These are phyloP conservation scores for Penaeus indicus DNA, from an alignment of 1,140 invertebrate species.

Conservation along the genomic window DNA sequence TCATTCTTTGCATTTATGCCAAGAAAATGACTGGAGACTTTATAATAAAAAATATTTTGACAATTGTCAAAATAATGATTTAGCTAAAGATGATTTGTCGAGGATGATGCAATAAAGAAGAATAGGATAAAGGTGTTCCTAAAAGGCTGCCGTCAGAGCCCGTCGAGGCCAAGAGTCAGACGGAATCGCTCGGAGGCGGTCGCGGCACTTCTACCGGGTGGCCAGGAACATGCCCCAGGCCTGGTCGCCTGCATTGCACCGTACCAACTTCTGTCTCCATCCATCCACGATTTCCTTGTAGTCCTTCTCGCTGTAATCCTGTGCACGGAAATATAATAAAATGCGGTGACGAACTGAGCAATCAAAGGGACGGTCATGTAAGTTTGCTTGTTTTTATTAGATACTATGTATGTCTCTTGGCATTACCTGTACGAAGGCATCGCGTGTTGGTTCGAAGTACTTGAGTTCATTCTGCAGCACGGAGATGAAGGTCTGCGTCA, in stretches of 20 bases:
- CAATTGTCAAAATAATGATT: too few relatives aligned
- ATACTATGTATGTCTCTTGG: not conserved
- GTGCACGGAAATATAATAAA: slow-evolving; percentile 34
- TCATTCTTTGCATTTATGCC: too few relatives aligned
- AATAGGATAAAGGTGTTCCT: too few relatives aligned
- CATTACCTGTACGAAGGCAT: slow-evolving; percentile 70
- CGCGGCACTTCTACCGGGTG: slow-evolving; percentile 63
- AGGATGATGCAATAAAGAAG: too few relatives aligned
- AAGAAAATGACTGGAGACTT: too few relatives aligned
- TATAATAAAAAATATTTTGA: too few relatives aligned
- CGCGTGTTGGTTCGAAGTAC: slow-evolving; percentile 70
- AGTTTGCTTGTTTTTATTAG: not conserved
- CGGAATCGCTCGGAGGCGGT: too few relatives aligned
- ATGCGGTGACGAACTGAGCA: not conserved
- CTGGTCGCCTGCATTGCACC: slow-evolving; percentile 73
- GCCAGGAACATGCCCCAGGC: slow-evolving; percentile 73
- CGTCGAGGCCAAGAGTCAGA: too few relatives aligned
- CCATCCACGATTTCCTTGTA: slow-evolving; percentile 73
- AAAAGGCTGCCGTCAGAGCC: too few relatives aligned
- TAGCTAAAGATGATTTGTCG: too few relatives aligned
- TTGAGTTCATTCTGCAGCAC: slow-evolving; percentile 74
- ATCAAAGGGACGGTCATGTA: not conserved
- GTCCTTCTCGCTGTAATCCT: slow-evolving; percentile 71
- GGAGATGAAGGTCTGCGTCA: slow-evolving; percentile 73
- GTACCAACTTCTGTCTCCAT: slow-evolving; percentile 74